Evolutionary conservation across 2,888 invertebrate genomes (phyloP).

Genomic region (Apodemia mormo): DNA sequence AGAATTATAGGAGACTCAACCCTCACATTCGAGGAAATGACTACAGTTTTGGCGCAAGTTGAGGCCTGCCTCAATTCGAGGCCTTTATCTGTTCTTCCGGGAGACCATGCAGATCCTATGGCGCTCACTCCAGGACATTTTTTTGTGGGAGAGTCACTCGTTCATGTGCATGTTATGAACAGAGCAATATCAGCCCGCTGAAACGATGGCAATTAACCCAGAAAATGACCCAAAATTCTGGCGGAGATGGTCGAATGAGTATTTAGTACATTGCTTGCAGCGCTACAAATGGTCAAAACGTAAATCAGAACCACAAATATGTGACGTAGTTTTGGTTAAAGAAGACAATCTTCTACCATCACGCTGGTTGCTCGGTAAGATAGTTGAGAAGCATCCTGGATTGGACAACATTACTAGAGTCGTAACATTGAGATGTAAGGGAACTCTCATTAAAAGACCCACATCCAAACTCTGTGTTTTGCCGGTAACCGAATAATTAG

Average conservation of each 20-base stretch:
- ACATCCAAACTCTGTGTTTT: constrained; percentile 25
- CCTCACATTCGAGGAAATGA: constrained; percentile 33
- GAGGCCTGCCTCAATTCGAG: constrained; percentile 37
- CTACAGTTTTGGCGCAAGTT: constrained; percentile 32
- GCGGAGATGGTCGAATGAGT: constrained; percentile 14
- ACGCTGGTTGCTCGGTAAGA: constrained; percentile 27
- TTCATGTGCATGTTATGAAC: constrained; percentile 29
- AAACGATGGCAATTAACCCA: constrained; percentile 17
- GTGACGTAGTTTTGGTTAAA: constrained; percentile 25
- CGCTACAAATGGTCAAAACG: background rate
- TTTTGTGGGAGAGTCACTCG: constrained; percentile 32
- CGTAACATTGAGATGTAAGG: constrained; percentile 21
- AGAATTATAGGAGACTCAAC: constrained; percentile 28
- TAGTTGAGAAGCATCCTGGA: constrained; percentile 27
- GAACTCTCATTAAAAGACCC: constrained; percentile 21
- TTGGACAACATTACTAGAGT: constrained; percentile 24
- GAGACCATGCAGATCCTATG: background rate
- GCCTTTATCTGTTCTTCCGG: constrained; percentile 20
- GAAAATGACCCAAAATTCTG: background rate
- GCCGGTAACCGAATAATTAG: constrained; percentile 2
- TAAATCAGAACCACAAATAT: constrained; percentile 2
- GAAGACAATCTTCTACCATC: constrained; percentile 25
- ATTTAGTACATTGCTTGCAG: background rate
- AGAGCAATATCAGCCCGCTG: constrained; percentile 8
- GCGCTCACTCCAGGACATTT: constrained; percentile 35